Evolutionary conservation across 1,140 invertebrate species (phyloP).

Genomic region (Drosophila asahinai): DNA sequence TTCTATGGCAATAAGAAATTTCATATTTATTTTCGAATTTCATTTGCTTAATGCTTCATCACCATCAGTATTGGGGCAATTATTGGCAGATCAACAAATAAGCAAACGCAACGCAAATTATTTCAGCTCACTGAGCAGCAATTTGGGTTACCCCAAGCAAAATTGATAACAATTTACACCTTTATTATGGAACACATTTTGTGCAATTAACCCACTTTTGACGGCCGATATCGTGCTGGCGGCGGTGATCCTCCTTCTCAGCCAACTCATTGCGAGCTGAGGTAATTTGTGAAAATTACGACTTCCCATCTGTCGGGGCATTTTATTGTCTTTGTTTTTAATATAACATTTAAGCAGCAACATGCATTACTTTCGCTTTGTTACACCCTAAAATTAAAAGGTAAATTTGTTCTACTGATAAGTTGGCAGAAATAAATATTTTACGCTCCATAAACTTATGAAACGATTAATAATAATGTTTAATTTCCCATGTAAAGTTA

Average conservation of each 20-base stretch:
- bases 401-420: neutral
- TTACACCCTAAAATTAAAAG: slow-evolving; percentile 5
- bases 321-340: slow-evolving; percentile 58
- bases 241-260: slow-evolving; percentile 31
- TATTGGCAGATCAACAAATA: slow-evolving; percentile 49
- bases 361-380: slow-evolving; percentile 52
- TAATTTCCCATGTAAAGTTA: neutral
- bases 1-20: slow-evolving; percentile 16
- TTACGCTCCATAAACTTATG: neutral
- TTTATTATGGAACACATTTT: slow-evolving; percentile 58
- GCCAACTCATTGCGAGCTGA: slow-evolving; percentile 32
- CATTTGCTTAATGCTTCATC: slow-evolving; percentile 23
- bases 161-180: slow-evolving; percentile 79
- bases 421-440: neutral
- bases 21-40: slow-evolving; percentile 8
- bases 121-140: slow-evolving; percentile 28
- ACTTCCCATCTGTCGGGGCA: slow-evolving; percentile 57
- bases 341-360: slow-evolving; percentile 36
- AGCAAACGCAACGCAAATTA: slow-evolving; percentile 22
- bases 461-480: neutral
- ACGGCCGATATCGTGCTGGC: slow-evolving; percentile 12
- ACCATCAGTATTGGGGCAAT: slow-evolving; percentile 5
- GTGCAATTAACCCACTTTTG: slow-evolving; percentile 64
- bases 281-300: slow-evolving; percentile 72
- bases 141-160: slow-evolving; percentile 41